Conservation (phyloP, 1,140 invertebrate genomes). For the Drosophila melanogaster region Release_6_plus_ISO1_MT NC_004354.4:1497001-1497500, state of each 20-base stretch:
- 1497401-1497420: background rate
- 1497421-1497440: conserved; percentile 39
- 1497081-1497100: conserved; percentile 36
- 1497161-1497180: conserved; percentile 12
- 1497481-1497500: conserved; percentile 6
- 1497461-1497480: conserved; percentile 29
- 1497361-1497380: background rate
- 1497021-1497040: conserved; percentile 4
- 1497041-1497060: background rate
- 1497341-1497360: background rate
- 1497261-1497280: background rate
- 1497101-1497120: background rate
- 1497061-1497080: conserved; percentile 30
- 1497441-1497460: conserved; percentile 42
- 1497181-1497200: conserved; percentile 8
- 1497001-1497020: conserved; percentile 13
- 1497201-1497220: background rate
- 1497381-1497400: background rate
- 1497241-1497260: background rate
- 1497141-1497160: background rate
- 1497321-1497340: conserved; percentile 38
- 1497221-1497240: no score
- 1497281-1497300: conserved; percentile 10
- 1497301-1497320: conserved; percentile 39
- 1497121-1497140: background rate